Percentiles rank a stretch among this genome's conserved stretches.
These are phyloP conservation scores for Gryllus longicercus DNA, from an alignment of 2,888 invertebrate species.

Conservation along the genomic window DNA sequence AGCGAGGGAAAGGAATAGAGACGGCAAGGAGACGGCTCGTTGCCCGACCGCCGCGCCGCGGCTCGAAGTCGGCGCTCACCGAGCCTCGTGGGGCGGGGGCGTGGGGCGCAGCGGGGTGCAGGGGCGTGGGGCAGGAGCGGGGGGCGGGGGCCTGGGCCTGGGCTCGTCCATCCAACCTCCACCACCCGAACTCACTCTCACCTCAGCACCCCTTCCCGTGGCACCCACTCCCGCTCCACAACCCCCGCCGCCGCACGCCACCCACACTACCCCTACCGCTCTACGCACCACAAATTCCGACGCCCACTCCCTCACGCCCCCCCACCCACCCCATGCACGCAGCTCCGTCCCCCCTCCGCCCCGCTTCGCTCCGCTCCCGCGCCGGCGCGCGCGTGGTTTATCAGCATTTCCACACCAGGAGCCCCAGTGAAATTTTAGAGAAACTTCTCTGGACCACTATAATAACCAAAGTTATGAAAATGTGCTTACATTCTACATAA, in stretches of 20 bases:
- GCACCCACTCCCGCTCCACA: not conserved
- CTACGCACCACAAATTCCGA: not conserved
- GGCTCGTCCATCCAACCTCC: no score
- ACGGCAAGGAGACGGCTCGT: no score
- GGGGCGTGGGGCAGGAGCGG: no score
- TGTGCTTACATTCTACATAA: constrained; percentile 2
- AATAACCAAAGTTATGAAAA: constrained; percentile 17
- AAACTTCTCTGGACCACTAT: constrained; percentile 5
- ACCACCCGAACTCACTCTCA: no score
- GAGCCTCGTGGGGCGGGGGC: no score
- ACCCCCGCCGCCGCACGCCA: not conserved
- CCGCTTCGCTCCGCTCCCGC: not conserved
- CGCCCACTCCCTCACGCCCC: not conserved
- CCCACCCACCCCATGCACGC: not conserved
- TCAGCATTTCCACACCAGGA: constrained; percentile 17
- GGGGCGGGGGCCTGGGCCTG: no score
- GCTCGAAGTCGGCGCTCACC: no score
- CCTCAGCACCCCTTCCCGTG: no score
- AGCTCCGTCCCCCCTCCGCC: not conserved
- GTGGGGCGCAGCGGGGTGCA: no score
- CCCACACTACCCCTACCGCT: not conserved
- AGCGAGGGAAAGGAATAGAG: no score
- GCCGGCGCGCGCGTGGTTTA: not conserved
- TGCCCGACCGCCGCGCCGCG: no score
- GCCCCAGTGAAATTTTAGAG: constrained; percentile 10